Evolutionary conservation across 2,113 vertebrate species (phyloP), one percentile per base, ranked within the genome.

Genomic region (Podarcis raffonei): DNA sequence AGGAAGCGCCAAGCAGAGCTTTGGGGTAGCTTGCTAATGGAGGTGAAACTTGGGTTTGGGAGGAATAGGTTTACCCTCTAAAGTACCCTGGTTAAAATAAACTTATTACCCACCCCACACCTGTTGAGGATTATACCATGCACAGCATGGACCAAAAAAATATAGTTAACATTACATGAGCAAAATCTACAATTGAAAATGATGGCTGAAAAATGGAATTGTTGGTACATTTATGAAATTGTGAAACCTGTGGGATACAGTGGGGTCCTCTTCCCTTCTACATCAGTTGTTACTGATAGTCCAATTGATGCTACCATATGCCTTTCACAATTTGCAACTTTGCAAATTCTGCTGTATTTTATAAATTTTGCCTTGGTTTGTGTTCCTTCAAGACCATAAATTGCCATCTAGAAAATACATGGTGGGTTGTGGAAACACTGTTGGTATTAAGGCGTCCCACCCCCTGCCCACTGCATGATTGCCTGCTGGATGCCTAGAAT

Each of bases 401-500:
- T 22, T 62, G 62, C 25, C 0, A 25, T 6, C 71, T n/a, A 39
- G 59, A 20, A 39, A 11, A 83, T n/a, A 35, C 0, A 1, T 2
- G 20, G 42, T 37, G 86, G 75, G 53, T 71, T 7, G 22, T 39
- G 30, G 66, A 69, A 77, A 78, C 39, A 30, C 12, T 71, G 7
- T 68, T 57, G 35, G 65, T 76, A 1, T 32, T 39, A 4, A 0
- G 0, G 8, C 9, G 20, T 30, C 30, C 15, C 18, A 25, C 27
- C 2, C 81, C 89, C 23, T 1, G 22, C 78, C 77, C 69, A n/a
- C 53, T 84, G n/a, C 72, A 48, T 91, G 57, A 5, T 3, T 7
- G 13, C 37, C 88, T 5, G 35, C 86, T 13, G 6, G 74, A 62
- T 16, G 42, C 81, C 86, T 91, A 81, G 88, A 87, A 90, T 84